These are phyloP conservation scores for Prionace glauca DNA, from an alignment of 2,797 vertebrate genomes.

Conservation along the genomic window DNA sequence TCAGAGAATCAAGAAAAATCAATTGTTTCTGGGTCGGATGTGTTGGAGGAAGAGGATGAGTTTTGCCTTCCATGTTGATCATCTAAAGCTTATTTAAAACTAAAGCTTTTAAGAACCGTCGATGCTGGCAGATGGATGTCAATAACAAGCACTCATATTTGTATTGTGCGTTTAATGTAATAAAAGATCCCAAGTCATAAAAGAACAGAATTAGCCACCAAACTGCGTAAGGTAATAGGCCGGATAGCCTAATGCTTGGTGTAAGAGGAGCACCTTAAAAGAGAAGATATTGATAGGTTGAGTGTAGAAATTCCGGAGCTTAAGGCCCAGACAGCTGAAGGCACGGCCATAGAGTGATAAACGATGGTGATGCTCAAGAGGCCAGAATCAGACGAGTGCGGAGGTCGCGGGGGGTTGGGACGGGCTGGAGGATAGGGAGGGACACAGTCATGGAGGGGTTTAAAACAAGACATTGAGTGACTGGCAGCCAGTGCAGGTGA, in stretches of 20 bases:
- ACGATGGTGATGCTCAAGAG: neutral
- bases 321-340: neutral
- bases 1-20: no score
- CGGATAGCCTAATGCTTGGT: neutral
- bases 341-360: neutral
- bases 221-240: neutral
- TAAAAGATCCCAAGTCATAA: neutral
- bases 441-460: neutral
- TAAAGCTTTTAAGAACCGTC: neutral
- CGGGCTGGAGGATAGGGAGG: neutral
- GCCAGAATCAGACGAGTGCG: neutral
- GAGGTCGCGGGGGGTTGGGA: neutral
- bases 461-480: neutral
- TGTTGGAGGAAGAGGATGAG: neutral
- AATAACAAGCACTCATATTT: neutral
- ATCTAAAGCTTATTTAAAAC: neutral
- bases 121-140: neutral
- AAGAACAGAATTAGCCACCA: neutral
- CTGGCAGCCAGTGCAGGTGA: neutral
- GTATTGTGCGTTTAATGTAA: neutral
- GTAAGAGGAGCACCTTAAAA: neutral
- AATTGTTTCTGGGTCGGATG: neutral
- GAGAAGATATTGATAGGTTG: neutral
- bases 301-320: neutral
- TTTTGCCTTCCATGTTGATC: neutral